Evolutionary conservation across 2,113 vertebrate genomes (phyloP).

Genomic region (Tautogolabrus adspersus): DNA sequence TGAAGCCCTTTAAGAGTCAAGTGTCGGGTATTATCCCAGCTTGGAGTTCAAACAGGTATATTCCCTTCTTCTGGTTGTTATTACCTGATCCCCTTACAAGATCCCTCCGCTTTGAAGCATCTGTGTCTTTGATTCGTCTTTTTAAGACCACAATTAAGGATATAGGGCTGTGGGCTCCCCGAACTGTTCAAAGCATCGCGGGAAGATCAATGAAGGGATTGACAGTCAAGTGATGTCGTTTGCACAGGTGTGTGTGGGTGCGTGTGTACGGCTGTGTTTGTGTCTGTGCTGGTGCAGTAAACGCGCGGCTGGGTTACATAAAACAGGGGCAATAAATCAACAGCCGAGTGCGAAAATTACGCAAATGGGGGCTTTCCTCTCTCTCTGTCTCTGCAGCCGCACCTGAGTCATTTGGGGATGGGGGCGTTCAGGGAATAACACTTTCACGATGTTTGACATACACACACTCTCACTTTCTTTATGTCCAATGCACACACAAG

Average conservation of each 20-base stretch:
- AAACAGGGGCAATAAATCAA: constrained; percentile 80
- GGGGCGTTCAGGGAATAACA: constrained; percentile 54
- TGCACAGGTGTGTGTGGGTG: constrained; percentile 82
- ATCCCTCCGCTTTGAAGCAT: constrained; percentile 81
- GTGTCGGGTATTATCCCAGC: constrained; percentile 72
- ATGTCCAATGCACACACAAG: constrained; percentile 14
- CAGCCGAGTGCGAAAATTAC: constrained; percentile 77
- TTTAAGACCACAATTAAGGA: constrained; percentile 83
- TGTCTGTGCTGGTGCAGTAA: constrained; percentile 55
- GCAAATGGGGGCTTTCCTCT: constrained; percentile 81
- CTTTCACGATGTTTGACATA: constrained; percentile 57
- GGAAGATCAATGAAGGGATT: constrained; percentile 81
- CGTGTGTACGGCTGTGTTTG: constrained; percentile 25
- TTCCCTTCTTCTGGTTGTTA: constrained; percentile 67
- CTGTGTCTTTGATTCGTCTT: constrained; percentile 79
- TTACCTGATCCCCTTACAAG: constrained; percentile 74
- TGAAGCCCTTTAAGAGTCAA: constrained; percentile 63
- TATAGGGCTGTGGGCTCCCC: constrained; percentile 65
- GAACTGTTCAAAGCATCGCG: constrained; percentile 80
- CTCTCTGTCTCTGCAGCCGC: constrained; percentile 43
- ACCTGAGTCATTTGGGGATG: constrained; percentile 73
- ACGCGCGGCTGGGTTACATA: constrained; percentile 69
- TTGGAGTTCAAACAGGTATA: constrained; percentile 75
- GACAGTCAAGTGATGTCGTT: constrained; percentile 83
- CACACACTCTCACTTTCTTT: neutral